Base-by-base conservation (phyloP, 2,113 vertebrate species). In the Phodopus roborovskii region DNA sequence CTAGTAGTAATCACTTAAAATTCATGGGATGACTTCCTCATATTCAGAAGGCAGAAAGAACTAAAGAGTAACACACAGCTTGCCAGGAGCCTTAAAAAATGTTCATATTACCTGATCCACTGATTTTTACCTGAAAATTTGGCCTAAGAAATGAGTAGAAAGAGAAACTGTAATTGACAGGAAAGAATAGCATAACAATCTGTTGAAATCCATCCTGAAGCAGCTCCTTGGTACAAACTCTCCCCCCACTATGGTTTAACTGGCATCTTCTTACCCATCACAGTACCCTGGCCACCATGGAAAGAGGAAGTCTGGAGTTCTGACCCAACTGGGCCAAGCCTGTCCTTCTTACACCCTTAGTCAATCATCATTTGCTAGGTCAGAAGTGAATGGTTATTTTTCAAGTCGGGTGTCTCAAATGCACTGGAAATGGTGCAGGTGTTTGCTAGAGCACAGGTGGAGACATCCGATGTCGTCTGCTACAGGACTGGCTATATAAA, bases 101-200 rank as follows among this genome's bases (percentile, higher is more conserved):
- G 36, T 39, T 88, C 56, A 24, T 94, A 70, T 86, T 88, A n/a
- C 82, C 74, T 70, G 56, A 87, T 4, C 39, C 77, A 33, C 15
- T 92, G 19, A 88, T 88, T 94, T 60, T 92, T 48, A 64, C 75
- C 42, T 53, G 50, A 48, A 39, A 94, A 88, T 74, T 91, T 87
- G 70, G 66, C 45, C 79, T 64, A 42, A n/a, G 83, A 71, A 84
- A 94, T 82, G 60, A 82, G 84, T 74, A 91, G 68, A 93, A 64
- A 83, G 79, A 36, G 9, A 94, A 88, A 64, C 30, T 45, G 36
- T 50, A 26, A 71, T 50, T 60, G 48, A 36, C 62, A 39, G 56
- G 42, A n/a, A 64, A 92, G 75, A 62, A 17, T 78, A 8, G 28
- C 36, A 3, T 9, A 88, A 71, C 88, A 68, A 73, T 88, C 85